Evolutionary conservation across 2,113 vertebrate species (phyloP), one percentile per base, ranked within the genome.

Genomic region (Climacteris rufus): DNA sequence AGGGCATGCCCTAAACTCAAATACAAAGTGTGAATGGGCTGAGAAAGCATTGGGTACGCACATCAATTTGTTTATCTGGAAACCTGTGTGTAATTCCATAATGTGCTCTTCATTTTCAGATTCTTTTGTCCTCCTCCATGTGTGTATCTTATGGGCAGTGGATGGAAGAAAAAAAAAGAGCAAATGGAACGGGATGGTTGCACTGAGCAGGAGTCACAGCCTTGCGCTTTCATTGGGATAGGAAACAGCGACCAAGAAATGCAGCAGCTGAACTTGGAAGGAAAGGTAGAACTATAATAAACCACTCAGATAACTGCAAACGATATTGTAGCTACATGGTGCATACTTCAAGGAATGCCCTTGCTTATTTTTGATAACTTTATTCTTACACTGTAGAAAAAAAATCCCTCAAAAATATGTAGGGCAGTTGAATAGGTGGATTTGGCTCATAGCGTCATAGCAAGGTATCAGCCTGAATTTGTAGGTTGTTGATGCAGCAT

Each of bases 131-230:
- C 99, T 83, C 99, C 99, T 93, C 99, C 99, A 3, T 99, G 99
- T 93, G 99, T 99, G 7, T 99, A 99, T 98, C 99, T 99, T 93
- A 99, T 99, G 99, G 99, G 99, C 94, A 99, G 99, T 81, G 99
- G 99, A 89, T 99, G 99, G 99, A 99, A 99, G 99, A 99, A 99
- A 98, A 99, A 99, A 99, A 99, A 99, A 98, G 99, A 99, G 87
- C 99, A 99, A 98, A 99, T 99, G 99, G 99, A 99, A 93, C 97
- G 99, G 16, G 99, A 99, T 92, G 99, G 99, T 96, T 99, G 99
- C 98, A 98, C 99, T 9, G 99, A 99, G 96, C 99, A 99, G 96
- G 99, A 99, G 93, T 99, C 99, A 77, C 99, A 99, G 77, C 99
- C 99, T 9, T 99, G 99, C 84, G 99, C 99, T 96, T 99, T 99